phyloP scores from a whole-genome alignment of 2,888 invertebrate species.

The Lypha dubia region DNA sequence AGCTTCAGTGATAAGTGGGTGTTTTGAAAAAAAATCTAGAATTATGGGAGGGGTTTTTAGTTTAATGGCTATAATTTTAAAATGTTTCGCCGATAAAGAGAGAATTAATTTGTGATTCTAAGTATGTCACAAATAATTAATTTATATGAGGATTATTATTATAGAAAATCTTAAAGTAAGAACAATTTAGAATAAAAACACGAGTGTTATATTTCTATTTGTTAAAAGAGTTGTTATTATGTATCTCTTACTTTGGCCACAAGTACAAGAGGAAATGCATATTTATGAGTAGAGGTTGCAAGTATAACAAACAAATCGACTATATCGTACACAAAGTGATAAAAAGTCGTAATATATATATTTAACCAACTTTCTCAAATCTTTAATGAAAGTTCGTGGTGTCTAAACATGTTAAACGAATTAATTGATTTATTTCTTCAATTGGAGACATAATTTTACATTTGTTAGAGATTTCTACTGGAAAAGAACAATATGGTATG shows the following conservation, averaged over 20 bases:
- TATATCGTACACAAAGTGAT: too few relatives aligned
- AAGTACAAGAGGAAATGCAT: background rate
- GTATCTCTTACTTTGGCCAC: background rate
- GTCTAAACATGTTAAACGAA: too few relatives aligned
- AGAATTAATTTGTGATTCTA: slow-evolving; percentile 15
- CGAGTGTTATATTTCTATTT: background rate
- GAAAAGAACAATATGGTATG: too few relatives aligned
- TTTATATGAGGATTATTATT: too few relatives aligned
- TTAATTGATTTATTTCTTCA: too few relatives aligned
- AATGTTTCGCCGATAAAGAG: background rate
- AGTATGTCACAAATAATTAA: background rate
- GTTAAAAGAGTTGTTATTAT: background rate
- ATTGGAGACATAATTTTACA: too few relatives aligned
- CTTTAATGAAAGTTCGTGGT: too few relatives aligned
- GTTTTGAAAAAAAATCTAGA: background rate
- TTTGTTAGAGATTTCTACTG: too few relatives aligned
- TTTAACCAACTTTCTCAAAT: too few relatives aligned
- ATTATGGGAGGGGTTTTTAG: slow-evolving; percentile 37
- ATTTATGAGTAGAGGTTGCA: background rate
- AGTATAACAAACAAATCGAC: background rate
- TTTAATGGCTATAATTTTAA: slow-evolving; percentile 10
- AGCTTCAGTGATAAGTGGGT: slow-evolving; percentile 3
- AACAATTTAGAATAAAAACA: background rate
- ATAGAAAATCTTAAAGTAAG: background rate
- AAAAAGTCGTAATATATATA: background rate